phyloP scores from a whole-genome alignment of 1,140 invertebrate genomes.

The Tetramorium simillimum region DNA sequence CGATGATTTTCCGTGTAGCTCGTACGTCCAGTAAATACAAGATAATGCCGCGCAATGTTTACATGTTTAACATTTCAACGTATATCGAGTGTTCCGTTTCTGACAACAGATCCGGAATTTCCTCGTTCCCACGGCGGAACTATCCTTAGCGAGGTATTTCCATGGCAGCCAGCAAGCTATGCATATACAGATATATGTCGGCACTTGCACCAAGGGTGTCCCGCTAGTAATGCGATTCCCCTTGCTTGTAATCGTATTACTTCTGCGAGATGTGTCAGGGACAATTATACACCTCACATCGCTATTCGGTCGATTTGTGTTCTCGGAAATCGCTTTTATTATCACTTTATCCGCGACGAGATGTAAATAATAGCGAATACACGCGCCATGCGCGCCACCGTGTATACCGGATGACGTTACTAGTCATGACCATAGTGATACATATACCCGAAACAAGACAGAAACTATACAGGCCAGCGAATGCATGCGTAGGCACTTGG shows the following conservation, averaged over 20 bases:
- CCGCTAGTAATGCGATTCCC: neutral
- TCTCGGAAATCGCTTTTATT: neutral
- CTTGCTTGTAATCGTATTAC: neutral
- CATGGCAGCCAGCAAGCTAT: constrained; percentile 56
- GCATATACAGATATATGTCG: constrained; percentile 10
- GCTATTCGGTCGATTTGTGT: neutral
- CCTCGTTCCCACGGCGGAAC: constrained; percentile 62
- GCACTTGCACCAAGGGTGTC: constrained; percentile 16
- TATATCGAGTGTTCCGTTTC: constrained; percentile 28
- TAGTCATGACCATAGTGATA: constrained; percentile 29
- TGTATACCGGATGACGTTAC: constrained; percentile 32
- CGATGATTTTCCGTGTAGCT: neutral
- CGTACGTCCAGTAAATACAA: constrained; percentile 18
- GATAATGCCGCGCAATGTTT: constrained; percentile 3
- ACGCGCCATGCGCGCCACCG: constrained; percentile 11
- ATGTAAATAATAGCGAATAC: neutral
- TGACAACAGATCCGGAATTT: constrained; percentile 66
- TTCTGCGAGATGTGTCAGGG: neutral
- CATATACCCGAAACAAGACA: constrained; percentile 44
- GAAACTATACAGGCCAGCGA: constrained; percentile 36
- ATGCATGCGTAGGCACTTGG: constrained; percentile 50
- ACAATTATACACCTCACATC: neutral
- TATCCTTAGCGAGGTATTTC: constrained; percentile 63
- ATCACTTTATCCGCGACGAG: neutral
- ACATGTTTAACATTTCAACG: constrained; percentile 49